Conservation (phyloP, 2,797 vertebrate genomes). For the Xiphorhynchus erythropygius region DNA sequence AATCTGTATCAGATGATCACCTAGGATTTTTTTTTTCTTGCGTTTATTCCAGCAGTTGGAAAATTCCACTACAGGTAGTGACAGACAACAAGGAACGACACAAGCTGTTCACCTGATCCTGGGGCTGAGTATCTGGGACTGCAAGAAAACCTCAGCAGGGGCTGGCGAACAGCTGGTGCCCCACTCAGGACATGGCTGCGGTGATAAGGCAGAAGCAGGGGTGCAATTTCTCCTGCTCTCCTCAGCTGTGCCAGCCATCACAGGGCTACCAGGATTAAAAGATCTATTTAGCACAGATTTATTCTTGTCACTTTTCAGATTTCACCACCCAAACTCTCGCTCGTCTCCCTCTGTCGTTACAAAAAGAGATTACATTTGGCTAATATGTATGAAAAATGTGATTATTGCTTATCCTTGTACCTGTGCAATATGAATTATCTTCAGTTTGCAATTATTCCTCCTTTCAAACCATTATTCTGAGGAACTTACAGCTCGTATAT, state of each 20-base stretch:
- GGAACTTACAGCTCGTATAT: not conserved
- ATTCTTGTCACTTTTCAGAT: conserved; percentile 49
- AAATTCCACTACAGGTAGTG: not conserved
- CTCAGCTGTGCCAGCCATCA: not conserved
- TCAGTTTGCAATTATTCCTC: conserved; percentile 44
- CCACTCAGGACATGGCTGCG: rapidly evolving
- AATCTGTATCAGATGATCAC: not conserved
- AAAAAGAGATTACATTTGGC: conserved; percentile 45
- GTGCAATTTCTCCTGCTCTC: not conserved
- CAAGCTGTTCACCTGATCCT: not conserved
- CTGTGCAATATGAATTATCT: conserved; percentile 49
- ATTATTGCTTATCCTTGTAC: conserved; percentile 50
- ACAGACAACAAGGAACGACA: not conserved
- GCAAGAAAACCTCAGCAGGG: not conserved
- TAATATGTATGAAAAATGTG: conserved; percentile 32
- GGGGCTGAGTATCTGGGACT: not conserved
- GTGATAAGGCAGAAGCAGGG: not conserved
- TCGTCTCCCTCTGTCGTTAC: conserved; percentile 31
- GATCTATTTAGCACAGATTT: conserved; percentile 39
- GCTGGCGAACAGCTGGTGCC: not conserved
- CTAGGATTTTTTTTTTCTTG: not conserved
- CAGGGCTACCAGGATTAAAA: conserved; percentile 52
- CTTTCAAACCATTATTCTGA: conserved; percentile 32
- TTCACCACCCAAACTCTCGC: not conserved
- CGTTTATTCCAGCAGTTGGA: not conserved